Evolutionary conservation across 2,888 invertebrate species (phyloP), one percentile per base, ranked within the genome.

Genomic region (Lithosia quadra): DNA sequence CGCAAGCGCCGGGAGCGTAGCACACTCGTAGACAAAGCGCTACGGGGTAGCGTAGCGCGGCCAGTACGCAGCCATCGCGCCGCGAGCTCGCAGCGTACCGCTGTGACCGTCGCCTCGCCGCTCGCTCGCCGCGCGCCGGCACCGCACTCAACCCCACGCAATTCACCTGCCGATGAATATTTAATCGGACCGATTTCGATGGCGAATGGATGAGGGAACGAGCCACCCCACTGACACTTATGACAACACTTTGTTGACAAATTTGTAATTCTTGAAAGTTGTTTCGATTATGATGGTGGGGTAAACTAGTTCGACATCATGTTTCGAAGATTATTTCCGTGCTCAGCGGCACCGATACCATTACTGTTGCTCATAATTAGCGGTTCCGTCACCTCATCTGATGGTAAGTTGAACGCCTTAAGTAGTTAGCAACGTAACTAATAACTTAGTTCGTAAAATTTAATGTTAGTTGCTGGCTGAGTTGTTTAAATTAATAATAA

Each of bases 1-100:
- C 94, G 95, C 95, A 91, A 91, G 94, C 94, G 94, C 94, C 84
- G 82, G 86, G 87, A 84, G 83, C 86, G 85, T 82, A 83, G 84
- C 81, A 80, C 82, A 80, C 73, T 80, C 81, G 86, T 84, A 84
- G 86, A 88, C 88, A 81, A 81, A 81, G 81, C 81, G 87, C 88
- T 88, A 88, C 88, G 87, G 89, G 49, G 89, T 89, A 86, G 80
- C 84, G 87, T 86, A 87, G 85, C 87, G 86, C 85, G 87, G 88
- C 84, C 88, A 91, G 88, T 88, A 88, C 80, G 81, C 80, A 81
- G 77, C 75, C 73, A 79, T 82, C 74, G 78, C 84, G 82, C 82
- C 83, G 83, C 84, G 79, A 81, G 80, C 66, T 76, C 82, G 78
- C 81, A 83, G 81, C 82, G 79, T 73, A 64, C 70, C 67, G 70